These are phyloP conservation scores for Myiozetetes cayanensis DNA, from an alignment of 2,113 vertebrate species.

Conservation along the genomic window DNA sequence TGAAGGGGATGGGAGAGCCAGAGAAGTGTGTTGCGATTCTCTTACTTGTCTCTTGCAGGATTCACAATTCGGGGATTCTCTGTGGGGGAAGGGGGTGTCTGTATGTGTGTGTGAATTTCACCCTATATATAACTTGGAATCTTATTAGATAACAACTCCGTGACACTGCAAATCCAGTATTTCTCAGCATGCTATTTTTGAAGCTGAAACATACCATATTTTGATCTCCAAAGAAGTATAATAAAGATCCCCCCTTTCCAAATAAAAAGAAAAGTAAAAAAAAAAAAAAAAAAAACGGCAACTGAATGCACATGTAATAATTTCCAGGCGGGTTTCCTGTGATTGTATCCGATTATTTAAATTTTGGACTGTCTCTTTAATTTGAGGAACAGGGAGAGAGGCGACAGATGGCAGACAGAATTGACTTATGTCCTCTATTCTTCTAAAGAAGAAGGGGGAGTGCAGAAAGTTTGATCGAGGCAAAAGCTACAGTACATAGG, in stretches of 20 bases:
- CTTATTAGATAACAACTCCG: conserved; percentile 44
- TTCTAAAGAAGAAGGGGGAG: conserved; percentile 78
- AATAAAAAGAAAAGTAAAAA: conserved; percentile 23
- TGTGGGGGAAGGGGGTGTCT: neutral
- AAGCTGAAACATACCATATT: conserved; percentile 42
- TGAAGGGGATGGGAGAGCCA: neutral
- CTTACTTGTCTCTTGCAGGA: neutral
- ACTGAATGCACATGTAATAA: conserved; percentile 6
- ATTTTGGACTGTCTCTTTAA: conserved; percentile 78
- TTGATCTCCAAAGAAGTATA: conserved; percentile 39
- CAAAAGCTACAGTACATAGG: conserved; percentile 67
- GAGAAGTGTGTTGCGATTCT: neutral
- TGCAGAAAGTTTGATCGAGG: conserved; percentile 80
- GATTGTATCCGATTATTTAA: conserved; percentile 68
- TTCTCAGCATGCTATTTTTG: conserved; percentile 59
- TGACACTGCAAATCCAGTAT: conserved; percentile 56
- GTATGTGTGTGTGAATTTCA: neutral
- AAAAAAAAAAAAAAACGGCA: neutral
- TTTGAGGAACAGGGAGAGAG: conserved; percentile 75
- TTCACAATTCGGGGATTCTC: neutral
- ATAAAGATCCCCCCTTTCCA: conserved; percentile 36
- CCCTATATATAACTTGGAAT: conserved; percentile 59
- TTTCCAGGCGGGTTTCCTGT: conserved; percentile 54
- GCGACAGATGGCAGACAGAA: conserved; percentile 89
- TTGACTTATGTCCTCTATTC: conserved; percentile 86